A percentile compares a stretch with the other conserved stretches of the same genome.
These are phyloP conservation scores for Conus canariensis DNA, from an alignment of 2,888 invertebrate species.

Conservation along the genomic window DNA sequence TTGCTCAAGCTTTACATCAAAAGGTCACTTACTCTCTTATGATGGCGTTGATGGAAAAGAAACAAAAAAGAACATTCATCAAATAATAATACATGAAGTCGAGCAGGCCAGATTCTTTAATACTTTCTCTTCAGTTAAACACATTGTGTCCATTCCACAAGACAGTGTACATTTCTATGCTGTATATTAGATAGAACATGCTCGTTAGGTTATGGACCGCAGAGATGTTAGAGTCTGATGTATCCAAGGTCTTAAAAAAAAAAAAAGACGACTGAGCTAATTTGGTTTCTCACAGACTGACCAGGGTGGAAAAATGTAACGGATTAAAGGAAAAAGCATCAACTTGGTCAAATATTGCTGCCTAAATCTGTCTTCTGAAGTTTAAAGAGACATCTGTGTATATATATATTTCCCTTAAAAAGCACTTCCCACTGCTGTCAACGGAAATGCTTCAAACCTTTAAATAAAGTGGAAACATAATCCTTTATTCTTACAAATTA, in stretches of 20 bases:
- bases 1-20: too few relatives aligned
- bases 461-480: too few relatives aligned
- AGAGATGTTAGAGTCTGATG: neutral
- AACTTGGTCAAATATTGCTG: neutral
- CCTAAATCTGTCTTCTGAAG: neutral
- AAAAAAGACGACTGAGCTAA: neutral
- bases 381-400: neutral
- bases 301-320: neutral
- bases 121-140: neutral
- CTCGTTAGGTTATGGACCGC: neutral
- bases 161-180: neutral
- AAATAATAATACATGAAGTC: neutral
- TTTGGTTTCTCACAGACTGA: neutral
- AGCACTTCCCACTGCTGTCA: too few relatives aligned
- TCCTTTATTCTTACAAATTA: too few relatives aligned
- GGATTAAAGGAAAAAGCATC: neutral
- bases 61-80: neutral
- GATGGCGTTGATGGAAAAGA: too few relatives aligned
- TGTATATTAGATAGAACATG: neutral
- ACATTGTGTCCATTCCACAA: neutral
- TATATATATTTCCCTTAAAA: neutral
- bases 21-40: too few relatives aligned
- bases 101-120: constrained; percentile 8
- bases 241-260: neutral
- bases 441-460: too few relatives aligned